Conservation (phyloP, 2,797 vertebrate genomes). For the Coregonus ussuriensis region DNA sequence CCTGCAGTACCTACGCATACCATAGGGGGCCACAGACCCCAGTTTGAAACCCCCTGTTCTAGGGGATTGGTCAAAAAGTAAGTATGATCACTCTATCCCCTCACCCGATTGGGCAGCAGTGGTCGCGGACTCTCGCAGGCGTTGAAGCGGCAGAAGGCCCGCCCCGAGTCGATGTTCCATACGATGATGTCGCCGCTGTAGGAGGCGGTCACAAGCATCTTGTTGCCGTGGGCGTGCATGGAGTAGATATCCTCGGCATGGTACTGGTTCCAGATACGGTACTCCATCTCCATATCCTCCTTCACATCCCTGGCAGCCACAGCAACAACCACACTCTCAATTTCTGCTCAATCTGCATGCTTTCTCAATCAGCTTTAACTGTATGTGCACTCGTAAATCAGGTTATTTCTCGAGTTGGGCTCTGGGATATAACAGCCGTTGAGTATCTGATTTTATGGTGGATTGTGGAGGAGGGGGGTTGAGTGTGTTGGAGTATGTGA, state of each 20-base stretch:
- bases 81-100: neutral
- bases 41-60: too few species aligned
- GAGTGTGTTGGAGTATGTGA: too few species aligned
- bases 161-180: conserved; percentile 39
- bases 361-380: too few species aligned
- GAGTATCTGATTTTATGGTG: too few species aligned
- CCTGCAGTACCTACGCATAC: too few species aligned
- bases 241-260: conserved; percentile 62
- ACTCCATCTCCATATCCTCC: conserved; percentile 38
- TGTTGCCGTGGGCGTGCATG: conserved; percentile 56
- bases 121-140: conserved; percentile 47
- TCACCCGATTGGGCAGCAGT: conserved; percentile 50
- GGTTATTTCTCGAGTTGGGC: too few species aligned
- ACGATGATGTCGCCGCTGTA: conserved; percentile 56
- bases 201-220: conserved; percentile 63
- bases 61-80: neutral
- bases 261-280: conserved; percentile 58
- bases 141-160: conserved; percentile 56
- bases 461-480: too few species aligned
- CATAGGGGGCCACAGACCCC: too few species aligned
- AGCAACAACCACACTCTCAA: neutral
- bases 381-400: too few species aligned
- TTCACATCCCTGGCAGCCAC: conserved; percentile 47
- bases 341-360: too few species aligned
- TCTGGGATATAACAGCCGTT: too few species aligned